These are phyloP conservation scores for Xestia ashworthii DNA, from an alignment of 2,888 invertebrate species.

Conservation along the genomic window DNA sequence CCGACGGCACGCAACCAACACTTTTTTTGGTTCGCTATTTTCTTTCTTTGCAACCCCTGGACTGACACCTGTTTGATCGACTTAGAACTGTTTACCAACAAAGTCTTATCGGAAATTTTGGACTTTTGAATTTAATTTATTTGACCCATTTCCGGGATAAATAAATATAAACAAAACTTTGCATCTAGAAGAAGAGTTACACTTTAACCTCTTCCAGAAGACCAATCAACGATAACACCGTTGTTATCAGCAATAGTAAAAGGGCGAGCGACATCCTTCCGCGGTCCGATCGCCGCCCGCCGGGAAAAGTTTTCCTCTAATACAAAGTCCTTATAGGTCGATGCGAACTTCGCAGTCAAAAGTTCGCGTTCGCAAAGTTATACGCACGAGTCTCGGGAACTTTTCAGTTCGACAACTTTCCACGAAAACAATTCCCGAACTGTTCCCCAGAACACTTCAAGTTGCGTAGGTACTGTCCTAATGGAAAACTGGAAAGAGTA, in stretches of 20 bases:
- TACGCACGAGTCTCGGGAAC: slow-evolving; percentile 81
- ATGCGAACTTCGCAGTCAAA: slow-evolving; percentile 85
- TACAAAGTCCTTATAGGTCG: slow-evolving; percentile 80
- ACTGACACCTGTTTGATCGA: slow-evolving; percentile 63
- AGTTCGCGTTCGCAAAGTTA: slow-evolving; percentile 83
- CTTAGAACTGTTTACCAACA: slow-evolving; percentile 59
- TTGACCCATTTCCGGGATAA: slow-evolving; percentile 21
- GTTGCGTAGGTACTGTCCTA: slow-evolving; percentile 51
- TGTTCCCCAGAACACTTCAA: slow-evolving; percentile 54
- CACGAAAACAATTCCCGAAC: slow-evolving; percentile 78
- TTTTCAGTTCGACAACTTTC: slow-evolving; percentile 82
- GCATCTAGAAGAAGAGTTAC: not conserved
- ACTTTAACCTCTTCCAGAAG: slow-evolving; percentile 18
- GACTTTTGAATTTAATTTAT: slow-evolving; percentile 42
- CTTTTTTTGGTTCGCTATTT: slow-evolving; percentile 61
- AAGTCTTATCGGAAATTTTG: slow-evolving; percentile 34
- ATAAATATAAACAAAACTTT: slow-evolving; percentile 32
- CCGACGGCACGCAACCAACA: slow-evolving; percentile 60
- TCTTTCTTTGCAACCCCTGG: slow-evolving; percentile 51
- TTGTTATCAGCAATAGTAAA: slow-evolving; percentile 58
- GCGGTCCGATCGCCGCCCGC: slow-evolving; percentile 69
- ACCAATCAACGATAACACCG: slow-evolving; percentile 22
- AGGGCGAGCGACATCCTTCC: slow-evolving; percentile 65
- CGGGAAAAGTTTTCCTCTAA: slow-evolving; percentile 79
- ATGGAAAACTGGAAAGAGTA: slow-evolving; percentile 59